Base-by-base conservation (phyloP, 1,140 invertebrate genomes). In the Diachasma alloeum region DNA sequence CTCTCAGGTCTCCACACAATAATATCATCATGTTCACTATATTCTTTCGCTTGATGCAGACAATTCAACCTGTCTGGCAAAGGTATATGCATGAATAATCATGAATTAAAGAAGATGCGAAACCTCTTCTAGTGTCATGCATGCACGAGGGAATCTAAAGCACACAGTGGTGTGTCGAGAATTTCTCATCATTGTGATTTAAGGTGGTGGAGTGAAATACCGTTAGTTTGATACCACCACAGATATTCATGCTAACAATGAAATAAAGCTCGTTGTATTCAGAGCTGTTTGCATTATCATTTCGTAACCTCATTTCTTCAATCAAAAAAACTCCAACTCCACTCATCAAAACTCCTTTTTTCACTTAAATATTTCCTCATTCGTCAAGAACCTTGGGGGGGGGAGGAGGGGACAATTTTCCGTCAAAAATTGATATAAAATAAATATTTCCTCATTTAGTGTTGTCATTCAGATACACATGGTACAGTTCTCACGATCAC, bases 21-120 rank as follows among this genome's bases (percentile, higher is more conserved):
- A 42, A 42, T 42, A 42, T 31, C 31, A 26, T 59, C 0, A 13
- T 59, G n/a, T 59, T 68, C 6, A 68, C 5, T 15, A 9, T 31
- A 11, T 68, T 68, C 31, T 26, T 26, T 31, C 19, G 19, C 24
- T 31, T 15, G 1, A 15, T 63, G 59, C 24, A 63, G 59, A 63
- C 24, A 63, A 63, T 63, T 26, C 19, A 24, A 26, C 22, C 24
- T 15, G 11, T 63, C 59, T 26, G 6, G 59, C 0, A 19, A 53
- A 75, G 36, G 31, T 53, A 39, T 26, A 68, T 31, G 66, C 46
- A 56, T 53, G 74, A 69, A 75, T 70, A 75, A 75, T 70, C 68
- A 69, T 39, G 44, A 70, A 75, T 22, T 48, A 66, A 75, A 70
- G 46, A 70, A 63, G 11, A 63, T 31, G 10, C 19, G 9, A 37